Evolutionary conservation across 1,140 invertebrate species (phyloP).

Genomic region (Drosophila aff.): DNA sequence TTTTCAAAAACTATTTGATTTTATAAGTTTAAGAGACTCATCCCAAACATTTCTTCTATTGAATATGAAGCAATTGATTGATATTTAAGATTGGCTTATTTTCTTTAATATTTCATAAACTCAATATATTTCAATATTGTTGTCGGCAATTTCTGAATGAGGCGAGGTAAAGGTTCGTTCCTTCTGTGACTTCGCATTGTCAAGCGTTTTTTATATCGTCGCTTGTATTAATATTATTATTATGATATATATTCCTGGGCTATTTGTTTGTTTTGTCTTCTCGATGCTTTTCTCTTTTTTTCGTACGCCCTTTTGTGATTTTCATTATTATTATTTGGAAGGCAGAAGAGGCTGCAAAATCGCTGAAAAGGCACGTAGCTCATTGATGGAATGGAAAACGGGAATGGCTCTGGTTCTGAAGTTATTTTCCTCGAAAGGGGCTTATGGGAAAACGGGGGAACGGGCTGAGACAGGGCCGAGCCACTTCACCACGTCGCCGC

Average conservation of each 20-base stretch:
- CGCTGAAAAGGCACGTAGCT: slow-evolving; percentile 78
- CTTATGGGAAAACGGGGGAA: neutral
- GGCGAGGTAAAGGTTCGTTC: neutral
- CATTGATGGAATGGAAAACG: slow-evolving; percentile 65
- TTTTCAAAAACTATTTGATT: neutral
- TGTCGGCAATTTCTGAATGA: too few relatives aligned
- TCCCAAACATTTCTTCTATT: neutral
- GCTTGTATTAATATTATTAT: slow-evolving; percentile 58
- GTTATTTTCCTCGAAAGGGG: slow-evolving; percentile 17
- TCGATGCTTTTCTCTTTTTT: slow-evolving; percentile 35
- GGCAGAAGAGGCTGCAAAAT: slow-evolving; percentile 74
- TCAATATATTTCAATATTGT: neutral
- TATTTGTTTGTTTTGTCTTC: slow-evolving; percentile 56
- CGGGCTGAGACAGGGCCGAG: slow-evolving; percentile 56
- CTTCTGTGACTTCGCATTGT: slow-evolving; percentile 18
- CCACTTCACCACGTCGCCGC: slow-evolving; percentile 76
- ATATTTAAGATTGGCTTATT: neutral
- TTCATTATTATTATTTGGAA: slow-evolving; percentile 55
- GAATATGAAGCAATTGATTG: neutral
- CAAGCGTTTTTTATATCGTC: slow-evolving; percentile 7
- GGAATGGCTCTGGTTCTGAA: slow-evolving; percentile 26
- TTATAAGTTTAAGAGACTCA: neutral
- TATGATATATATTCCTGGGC: slow-evolving; percentile 27
- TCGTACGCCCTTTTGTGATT: slow-evolving; percentile 45
- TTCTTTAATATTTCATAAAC: neutral